Percentiles rank a stretch among this genome's conserved stretches.
These are phyloP conservation scores for Lepidurus packardi DNA, from an alignment of 1,140 invertebrate species.

Conservation along the genomic window DNA sequence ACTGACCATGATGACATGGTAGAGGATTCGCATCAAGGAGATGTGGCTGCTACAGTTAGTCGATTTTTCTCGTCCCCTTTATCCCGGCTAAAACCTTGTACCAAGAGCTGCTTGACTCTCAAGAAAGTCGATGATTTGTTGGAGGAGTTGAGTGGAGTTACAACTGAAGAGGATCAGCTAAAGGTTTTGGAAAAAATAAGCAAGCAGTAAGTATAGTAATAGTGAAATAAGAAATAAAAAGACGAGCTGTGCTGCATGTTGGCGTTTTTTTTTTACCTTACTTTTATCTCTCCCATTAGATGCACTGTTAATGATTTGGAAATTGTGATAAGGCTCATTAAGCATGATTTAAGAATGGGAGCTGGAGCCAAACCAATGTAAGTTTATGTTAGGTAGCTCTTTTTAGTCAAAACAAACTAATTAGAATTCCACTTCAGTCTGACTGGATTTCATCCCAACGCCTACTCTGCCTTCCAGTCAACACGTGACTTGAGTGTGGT, in stretches of 20 bases:
- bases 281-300: slow-evolving; percentile 46
- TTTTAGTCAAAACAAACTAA: slow-evolving; percentile 22
- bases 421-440: slow-evolving; percentile 46
- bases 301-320: slow-evolving; percentile 79
- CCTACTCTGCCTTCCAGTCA: slow-evolving; percentile 79
- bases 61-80: slow-evolving; percentile 67
- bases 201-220: slow-evolving; percentile 47
- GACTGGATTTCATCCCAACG: slow-evolving; percentile 74
- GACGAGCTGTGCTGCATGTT: background rate
- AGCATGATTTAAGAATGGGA: slow-evolving; percentile 85
- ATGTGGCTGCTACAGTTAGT: slow-evolving; percentile 81
- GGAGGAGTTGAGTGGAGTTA: slow-evolving; percentile 62
- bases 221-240: slow-evolving; percentile 22
- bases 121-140: slow-evolving; percentile 71
- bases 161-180: slow-evolving; percentile 81
- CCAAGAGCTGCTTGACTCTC: slow-evolving; percentile 65
- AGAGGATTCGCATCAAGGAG: slow-evolving; percentile 77
- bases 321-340: slow-evolving; percentile 78
- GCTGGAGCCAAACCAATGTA: slow-evolving; percentile 85
- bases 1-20: slow-evolving; percentile 73
- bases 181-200: slow-evolving; percentile 66
- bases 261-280: background rate
- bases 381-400: slow-evolving; percentile 39
- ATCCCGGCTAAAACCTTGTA: slow-evolving; percentile 51
- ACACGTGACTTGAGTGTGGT: slow-evolving; percentile 70